Evolutionary conservation across 2,113 vertebrate genomes (phyloP), one percentile per base, ranked within the genome.

Genomic region (Pseudopodoces humilis): DNA sequence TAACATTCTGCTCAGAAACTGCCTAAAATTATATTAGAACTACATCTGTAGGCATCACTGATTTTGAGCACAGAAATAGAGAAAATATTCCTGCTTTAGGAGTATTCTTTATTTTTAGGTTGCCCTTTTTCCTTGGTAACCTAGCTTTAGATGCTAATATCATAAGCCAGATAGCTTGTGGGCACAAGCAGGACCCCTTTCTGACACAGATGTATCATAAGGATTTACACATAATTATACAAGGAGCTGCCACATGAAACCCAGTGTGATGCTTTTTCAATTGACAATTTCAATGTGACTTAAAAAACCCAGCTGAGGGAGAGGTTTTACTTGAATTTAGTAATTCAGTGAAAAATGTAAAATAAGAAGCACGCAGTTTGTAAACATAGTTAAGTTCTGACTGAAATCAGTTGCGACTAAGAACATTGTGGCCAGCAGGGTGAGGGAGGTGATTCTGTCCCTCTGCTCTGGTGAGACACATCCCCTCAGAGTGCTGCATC

Each of bases 171-270:
- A 15, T 62, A 70, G 56, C 52, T 68, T 67, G 70, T 72, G 75
- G 58, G 37, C 35, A 24, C 78, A 55, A 39, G 21, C 74, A 75
- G 70, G 43, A 28, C 25, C 15, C 14, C 19, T 85, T 82, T 58
- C 49, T 70, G 35, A 49, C 1, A 1, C 0, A 6, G 15, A 44
- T 69, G 14, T 52, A 5, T 60, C 11, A 13, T 41, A 39, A 46
- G n/a, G 31, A 25, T 65, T 87, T 90, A 35, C 30, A 47, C 22
- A 8, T 12, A 22, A 17, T 75, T 90, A 28, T 0, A 15, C 30
- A 52, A 44, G 39, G 62, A 80, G 24, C 24, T 78, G 52, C 56
- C 52, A 90, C 79, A 41, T 60, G 68, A 80, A 72, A 79, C 27
- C 22, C 4, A 2, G 11, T 14, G 33, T 62, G 35, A 44, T 75